Conservation (phyloP, 2,797 vertebrate genomes). For the Catostomus latipinnis region DNA sequence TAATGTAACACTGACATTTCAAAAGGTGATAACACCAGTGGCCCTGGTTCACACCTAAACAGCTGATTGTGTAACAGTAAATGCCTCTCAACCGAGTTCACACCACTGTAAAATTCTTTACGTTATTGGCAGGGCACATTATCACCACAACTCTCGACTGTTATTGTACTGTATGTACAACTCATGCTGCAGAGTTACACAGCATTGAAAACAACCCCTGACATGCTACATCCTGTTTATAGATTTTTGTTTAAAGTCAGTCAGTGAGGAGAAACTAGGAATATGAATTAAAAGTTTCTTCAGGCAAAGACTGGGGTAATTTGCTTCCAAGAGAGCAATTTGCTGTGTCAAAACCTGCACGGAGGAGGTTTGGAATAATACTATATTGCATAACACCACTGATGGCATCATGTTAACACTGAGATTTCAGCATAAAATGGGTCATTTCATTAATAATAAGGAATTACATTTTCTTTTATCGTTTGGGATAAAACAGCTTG, state of each 20-base stretch:
- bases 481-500: too few species aligned
- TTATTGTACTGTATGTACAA: constrained; percentile 10
- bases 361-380: constrained; percentile 54
- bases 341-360: constrained; percentile 72
- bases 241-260: constrained; percentile 63
- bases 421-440: too few species aligned
- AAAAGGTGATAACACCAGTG: constrained; percentile 24
- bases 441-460: too few species aligned
- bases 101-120: constrained; percentile 56
- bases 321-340: constrained; percentile 53
- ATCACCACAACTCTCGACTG: constrained; percentile 46
- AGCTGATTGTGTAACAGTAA: constrained; percentile 46
- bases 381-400: too few species aligned
- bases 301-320: constrained; percentile 58
- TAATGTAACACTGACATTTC: constrained; percentile 23
- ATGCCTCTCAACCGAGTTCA: background rate
- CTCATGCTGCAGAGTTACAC: constrained; percentile 8
- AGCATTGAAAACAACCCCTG: constrained; percentile 16
- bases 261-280: constrained; percentile 44
- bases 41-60: constrained; percentile 36
- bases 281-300: constrained; percentile 65
- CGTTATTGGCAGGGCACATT: constrained; percentile 53
- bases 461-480: too few species aligned
- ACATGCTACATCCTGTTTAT: constrained; percentile 69
- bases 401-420: too few species aligned